Percentiles rank a stretch among this genome's conserved stretches.
Evolutionary conservation across 2,113 vertebrate genomes (phyloP).

Genomic region (Aspiorhynchus laticeps): DNA sequence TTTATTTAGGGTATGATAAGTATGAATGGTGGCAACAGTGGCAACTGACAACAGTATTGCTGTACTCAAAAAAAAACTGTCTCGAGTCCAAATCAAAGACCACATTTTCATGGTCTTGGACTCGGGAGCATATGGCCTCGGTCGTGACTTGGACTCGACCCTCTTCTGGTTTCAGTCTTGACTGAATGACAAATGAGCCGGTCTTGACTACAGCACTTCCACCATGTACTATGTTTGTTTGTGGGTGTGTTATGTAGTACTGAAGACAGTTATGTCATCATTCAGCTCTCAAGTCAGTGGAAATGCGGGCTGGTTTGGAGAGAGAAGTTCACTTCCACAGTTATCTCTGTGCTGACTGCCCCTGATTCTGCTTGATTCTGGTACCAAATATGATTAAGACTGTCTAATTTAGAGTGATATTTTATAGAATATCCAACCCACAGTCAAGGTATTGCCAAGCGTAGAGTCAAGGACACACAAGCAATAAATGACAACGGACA

Average conservation of each 20-base stretch:
- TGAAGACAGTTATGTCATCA: background rate
- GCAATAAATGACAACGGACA: background rate
- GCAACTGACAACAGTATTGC: background rate
- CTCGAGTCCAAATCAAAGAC: background rate
- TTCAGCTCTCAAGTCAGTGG: background rate
- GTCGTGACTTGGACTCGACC: background rate
- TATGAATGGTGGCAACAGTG: background rate
- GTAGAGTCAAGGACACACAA: background rate
- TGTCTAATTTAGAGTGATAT: background rate
- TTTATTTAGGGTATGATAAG: background rate
- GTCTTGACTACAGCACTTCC: background rate
- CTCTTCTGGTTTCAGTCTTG: background rate
- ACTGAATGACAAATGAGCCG: background rate
- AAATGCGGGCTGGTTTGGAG: background rate
- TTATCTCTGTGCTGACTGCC: background rate
- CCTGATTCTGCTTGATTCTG: background rate
- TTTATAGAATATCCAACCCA: background rate
- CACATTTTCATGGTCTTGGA: background rate
- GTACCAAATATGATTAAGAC: background rate
- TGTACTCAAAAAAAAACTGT: background rate
- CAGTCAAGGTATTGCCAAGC: background rate
- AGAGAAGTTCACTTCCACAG: background rate
- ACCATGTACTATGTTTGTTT: background rate
- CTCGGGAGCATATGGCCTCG: background rate
- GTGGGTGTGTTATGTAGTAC: background rate